Conservation (phyloP, 1,140 invertebrate genomes). For the Protaetia brevitarsis region DNA sequence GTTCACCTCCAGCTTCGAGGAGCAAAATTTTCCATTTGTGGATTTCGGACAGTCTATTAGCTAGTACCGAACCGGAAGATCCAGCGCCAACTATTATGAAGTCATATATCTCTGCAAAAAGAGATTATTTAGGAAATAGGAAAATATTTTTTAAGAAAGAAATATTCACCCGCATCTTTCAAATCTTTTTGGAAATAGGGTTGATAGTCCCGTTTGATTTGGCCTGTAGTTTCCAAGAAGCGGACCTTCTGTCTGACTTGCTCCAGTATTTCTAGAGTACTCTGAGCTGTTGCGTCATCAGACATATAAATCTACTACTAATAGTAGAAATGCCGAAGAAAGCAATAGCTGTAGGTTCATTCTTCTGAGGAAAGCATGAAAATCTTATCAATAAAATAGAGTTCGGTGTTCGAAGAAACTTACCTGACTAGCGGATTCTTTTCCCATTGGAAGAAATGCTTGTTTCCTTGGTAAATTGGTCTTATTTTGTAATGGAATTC, state of each 20-base stretch:
- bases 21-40: constrained; percentile 1
- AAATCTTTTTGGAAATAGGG: background rate
- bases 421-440: too few species aligned
- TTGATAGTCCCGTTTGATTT: constrained; percentile 17
- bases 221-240: background rate
- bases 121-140: too few species aligned
- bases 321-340: too few species aligned
- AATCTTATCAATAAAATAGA: too few species aligned
- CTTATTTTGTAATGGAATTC: too few species aligned
- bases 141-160: too few species aligned
- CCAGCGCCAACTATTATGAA: constrained; percentile 15
- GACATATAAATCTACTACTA: too few species aligned
- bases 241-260: background rate
- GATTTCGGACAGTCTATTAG: background rate
- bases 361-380: too few species aligned
- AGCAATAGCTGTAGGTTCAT: too few species aligned
- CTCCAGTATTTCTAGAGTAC: background rate
- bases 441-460: too few species aligned
- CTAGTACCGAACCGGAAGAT: background rate
- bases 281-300: background rate
- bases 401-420: too few species aligned
- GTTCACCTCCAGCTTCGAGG: constrained; percentile 6
- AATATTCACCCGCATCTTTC: background rate
- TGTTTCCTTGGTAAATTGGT: too few species aligned
- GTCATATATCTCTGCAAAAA: constrained; percentile 11